phyloP scores from a whole-genome alignment of 1,140 invertebrate species.

The Neuroterus valhalla region DNA sequence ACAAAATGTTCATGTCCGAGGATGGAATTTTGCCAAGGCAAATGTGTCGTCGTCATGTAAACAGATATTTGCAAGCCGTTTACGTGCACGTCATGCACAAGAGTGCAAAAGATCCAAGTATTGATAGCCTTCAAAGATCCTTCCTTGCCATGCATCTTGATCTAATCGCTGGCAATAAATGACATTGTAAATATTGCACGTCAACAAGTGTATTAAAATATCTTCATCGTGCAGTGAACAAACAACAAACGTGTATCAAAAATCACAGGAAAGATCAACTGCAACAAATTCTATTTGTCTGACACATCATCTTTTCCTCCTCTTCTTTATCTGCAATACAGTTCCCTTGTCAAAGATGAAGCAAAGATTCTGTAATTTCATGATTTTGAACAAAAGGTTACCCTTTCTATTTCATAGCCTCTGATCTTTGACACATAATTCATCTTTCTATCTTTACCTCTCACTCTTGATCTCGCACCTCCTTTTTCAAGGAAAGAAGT shows the following conservation, averaged over 20 bases:
- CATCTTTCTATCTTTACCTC: no score
- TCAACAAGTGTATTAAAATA: constrained; percentile 3
- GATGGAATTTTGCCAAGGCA: constrained; percentile 23
- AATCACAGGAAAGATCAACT: no score
- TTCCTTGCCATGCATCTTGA: constrained; percentile 14
- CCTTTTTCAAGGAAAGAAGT: no score
- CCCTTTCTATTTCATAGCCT: no score
- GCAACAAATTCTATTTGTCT: no score
- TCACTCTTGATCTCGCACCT: no score
- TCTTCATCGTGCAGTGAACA: not conserved
- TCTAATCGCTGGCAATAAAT: not conserved
- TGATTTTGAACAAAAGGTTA: no score
- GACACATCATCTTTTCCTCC: no score
- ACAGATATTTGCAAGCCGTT: constrained; percentile 21
- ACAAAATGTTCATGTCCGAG: constrained; percentile 12
- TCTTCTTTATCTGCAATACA: no score
- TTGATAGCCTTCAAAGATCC: constrained; percentile 25
- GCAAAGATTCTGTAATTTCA: no score
- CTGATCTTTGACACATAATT: no score
- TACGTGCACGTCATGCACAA: constrained; percentile 1
- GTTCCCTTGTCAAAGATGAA: no score
- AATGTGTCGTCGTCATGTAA: constrained; percentile 20
- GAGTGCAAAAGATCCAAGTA: not conserved
- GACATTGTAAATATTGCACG: not conserved
- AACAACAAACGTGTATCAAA: not conserved